These are phyloP conservation scores for Halichondria panicea DNA, from an alignment of 37 sponge, comb jelly and placozoan genomes.

Conservation along the genomic window DNA sequence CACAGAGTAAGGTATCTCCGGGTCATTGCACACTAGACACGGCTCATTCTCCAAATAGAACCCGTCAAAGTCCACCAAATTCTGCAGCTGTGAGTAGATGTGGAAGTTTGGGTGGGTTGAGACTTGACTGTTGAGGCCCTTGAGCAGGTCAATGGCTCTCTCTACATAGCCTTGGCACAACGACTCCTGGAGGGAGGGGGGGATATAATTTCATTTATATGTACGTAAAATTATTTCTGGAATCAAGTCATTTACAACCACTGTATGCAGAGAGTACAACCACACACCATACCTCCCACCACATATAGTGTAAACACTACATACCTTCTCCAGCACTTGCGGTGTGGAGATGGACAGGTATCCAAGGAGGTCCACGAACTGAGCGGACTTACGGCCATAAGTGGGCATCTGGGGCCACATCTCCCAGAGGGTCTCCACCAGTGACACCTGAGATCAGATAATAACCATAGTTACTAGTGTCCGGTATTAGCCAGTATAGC, in stretches of 20 bases:
- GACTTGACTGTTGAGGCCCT: slow-evolving; percentile 64
- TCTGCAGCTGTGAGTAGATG: slow-evolving; percentile 75
- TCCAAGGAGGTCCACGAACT: slow-evolving; percentile 93
- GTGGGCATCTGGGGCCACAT: slow-evolving; percentile 75
- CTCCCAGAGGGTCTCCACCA: slow-evolving; percentile 73
- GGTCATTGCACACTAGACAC: slow-evolving; percentile 93
- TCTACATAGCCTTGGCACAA: slow-evolving; percentile 40
- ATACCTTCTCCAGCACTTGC: slow-evolving; percentile 52
- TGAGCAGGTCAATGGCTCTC: slow-evolving; percentile 70
- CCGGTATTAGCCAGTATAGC: too few relatives aligned
- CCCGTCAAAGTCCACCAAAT: slow-evolving; percentile 90
- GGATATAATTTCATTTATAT: not conserved
- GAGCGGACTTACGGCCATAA: slow-evolving; percentile 81
- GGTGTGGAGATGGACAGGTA: slow-evolving; percentile 55
- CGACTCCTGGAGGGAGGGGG: slow-evolving; percentile 12
- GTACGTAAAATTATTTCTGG: not conserved
- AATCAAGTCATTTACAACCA: not conserved
- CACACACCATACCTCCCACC: not conserved
- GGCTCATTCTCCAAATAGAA: slow-evolving; percentile 94
- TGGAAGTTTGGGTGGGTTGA: slow-evolving; percentile 80
- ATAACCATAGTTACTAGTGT: too few relatives aligned
- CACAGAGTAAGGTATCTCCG: slow-evolving; percentile 77
- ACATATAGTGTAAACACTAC: not conserved
- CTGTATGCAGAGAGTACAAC: too few relatives aligned
- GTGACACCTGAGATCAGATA: slow-evolving; percentile 34